Conservation (phyloP, 2,113 vertebrate species). For the Coptodon bakossiorum region DNA sequence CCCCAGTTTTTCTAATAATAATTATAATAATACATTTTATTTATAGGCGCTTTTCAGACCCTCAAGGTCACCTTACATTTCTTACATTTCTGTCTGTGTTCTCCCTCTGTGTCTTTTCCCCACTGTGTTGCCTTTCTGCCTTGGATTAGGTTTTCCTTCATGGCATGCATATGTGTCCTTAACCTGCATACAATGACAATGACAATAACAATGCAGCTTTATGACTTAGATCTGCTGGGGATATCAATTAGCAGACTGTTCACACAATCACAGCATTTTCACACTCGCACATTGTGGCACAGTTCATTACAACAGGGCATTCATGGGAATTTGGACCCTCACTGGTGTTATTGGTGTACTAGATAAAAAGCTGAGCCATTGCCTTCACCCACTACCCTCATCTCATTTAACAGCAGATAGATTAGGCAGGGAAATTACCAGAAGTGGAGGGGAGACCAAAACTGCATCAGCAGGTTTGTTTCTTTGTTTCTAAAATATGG, state of each 20-base stretch:
- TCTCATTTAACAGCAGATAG: not conserved
- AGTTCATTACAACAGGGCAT: not conserved
- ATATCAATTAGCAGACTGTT: not conserved
- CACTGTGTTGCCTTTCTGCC: not conserved
- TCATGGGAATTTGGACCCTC: not conserved
- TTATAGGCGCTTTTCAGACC: too few relatives aligned
- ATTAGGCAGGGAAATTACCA: not conserved
- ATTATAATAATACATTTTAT: too few relatives aligned
- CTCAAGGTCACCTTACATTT: too few relatives aligned
- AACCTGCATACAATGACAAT: not conserved
- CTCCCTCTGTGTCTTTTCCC: not conserved
- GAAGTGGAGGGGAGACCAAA: not conserved
- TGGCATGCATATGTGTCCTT: not conserved
- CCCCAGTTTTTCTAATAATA: not conserved
- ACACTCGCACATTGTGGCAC: not conserved
- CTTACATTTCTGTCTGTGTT: not conserved
- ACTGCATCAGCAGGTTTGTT: not conserved
- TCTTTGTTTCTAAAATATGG: not conserved
- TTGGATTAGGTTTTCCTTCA: not conserved
- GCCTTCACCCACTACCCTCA: not conserved
- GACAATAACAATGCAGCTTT: not conserved
- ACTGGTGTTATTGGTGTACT: not conserved
- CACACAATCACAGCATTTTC: not conserved
- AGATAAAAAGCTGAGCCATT: not conserved
- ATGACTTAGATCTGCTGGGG: not conserved